phyloP scores from a whole-genome alignment of 1,140 invertebrate species.

The Pemphigus obesinymphae region DNA sequence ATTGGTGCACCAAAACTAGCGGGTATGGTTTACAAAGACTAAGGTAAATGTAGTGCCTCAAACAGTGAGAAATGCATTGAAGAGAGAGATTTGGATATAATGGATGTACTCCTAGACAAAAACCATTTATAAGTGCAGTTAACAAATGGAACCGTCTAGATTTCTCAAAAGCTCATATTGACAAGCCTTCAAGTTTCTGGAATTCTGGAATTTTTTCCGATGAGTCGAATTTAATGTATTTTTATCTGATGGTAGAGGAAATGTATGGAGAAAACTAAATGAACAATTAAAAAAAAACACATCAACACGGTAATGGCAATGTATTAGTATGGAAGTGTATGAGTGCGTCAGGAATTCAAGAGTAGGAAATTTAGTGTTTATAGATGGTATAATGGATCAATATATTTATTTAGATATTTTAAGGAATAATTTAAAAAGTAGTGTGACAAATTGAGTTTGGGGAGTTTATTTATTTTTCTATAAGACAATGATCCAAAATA shows the following conservation, averaged over 20 bases:
- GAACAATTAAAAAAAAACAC: not conserved
- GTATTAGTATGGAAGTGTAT: conserved; percentile 49
- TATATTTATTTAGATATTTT: not conserved
- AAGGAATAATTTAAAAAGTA: not conserved
- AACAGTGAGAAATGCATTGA: too few relatives aligned
- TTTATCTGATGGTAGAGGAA: not conserved
- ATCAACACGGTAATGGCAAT: conserved; percentile 49
- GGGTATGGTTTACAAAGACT: too few relatives aligned
- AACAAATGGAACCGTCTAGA: too few relatives aligned
- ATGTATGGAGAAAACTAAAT: not conserved
- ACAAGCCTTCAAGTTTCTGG: too few relatives aligned
- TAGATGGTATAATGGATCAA: not conserved
- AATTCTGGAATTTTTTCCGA: too few relatives aligned
- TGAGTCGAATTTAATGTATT: too few relatives aligned
- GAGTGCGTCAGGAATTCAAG: not conserved
- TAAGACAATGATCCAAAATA: not conserved
- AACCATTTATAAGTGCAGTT: too few relatives aligned
- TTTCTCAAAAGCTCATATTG: too few relatives aligned
- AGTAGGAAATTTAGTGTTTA: not conserved
- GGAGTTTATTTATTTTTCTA: too few relatives aligned
- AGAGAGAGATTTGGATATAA: too few relatives aligned
- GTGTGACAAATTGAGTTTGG: not conserved
- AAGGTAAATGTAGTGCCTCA: too few relatives aligned
- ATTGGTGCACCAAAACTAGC: not conserved
- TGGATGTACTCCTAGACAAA: too few relatives aligned